Evolutionary conservation across 2,888 invertebrate species (phyloP).

Genomic region (Chloroclystis v-ata): DNA sequence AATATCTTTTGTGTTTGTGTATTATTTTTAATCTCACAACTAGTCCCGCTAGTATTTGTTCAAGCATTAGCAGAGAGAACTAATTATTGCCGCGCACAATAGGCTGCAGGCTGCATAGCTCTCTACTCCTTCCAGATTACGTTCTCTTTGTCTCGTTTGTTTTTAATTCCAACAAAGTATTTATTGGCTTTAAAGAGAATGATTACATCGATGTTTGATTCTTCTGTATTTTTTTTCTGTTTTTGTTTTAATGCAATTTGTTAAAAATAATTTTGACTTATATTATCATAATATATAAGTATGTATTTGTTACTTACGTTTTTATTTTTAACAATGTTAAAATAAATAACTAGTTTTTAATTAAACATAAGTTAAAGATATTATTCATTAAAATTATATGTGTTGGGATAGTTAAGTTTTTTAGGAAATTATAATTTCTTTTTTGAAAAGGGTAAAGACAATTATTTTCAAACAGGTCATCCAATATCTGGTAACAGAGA

Average conservation of each 20-base stretch:
- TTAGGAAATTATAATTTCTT: too few relatives aligned
- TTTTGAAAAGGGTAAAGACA: too few relatives aligned
- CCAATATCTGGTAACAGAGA: too few relatives aligned
- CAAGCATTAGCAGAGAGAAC: conserved; percentile 4
- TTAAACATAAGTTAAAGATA: too few relatives aligned
- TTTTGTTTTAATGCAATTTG: not conserved
- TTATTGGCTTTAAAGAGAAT: not conserved
- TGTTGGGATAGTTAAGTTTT: too few relatives aligned
- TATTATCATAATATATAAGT: not conserved
- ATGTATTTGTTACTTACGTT: too few relatives aligned
- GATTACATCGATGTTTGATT: not conserved
- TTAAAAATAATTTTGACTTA: not conserved
- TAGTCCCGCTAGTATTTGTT: conserved; percentile 3
- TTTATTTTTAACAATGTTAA: too few relatives aligned
- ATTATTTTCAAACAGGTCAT: too few relatives aligned
- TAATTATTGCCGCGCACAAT: conserved; percentile 10
- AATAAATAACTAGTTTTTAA: too few relatives aligned
- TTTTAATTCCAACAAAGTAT: not conserved
- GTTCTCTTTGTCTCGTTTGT: not conserved
- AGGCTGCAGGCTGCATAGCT: not conserved
- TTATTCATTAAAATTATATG: too few relatives aligned
- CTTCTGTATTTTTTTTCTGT: not conserved
- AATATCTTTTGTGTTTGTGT: not conserved
- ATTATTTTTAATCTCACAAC: conserved; percentile 10
- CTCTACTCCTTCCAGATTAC: not conserved